Evolutionary conservation across 2,888 invertebrate species (phyloP), one percentile per base, ranked within the genome.

Genomic region (Pterostichus madidus): DNA sequence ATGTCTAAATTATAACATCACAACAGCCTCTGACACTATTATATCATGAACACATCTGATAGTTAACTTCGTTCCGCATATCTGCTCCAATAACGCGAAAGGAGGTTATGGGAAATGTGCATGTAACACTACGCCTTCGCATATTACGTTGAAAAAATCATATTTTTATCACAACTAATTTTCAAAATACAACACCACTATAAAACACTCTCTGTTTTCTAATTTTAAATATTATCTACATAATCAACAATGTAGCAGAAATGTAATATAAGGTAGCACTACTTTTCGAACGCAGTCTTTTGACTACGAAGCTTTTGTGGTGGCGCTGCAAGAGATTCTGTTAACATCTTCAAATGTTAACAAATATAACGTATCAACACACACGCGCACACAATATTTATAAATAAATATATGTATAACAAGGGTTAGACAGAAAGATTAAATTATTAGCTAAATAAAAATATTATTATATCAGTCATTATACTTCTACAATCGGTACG

Each of bases 61-160:
- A 93, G 92, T 93, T 93, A 92, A 93, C 93, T 93, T 93, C 92
- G 93, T 93, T 93, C 93, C 91, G 93, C 92, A 92, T 93, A 93
- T 93, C 93, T 93, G 93, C 93, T 93, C 92, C 93, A 93, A 93
- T 93, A 93, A 93, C 93, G 93, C 93, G 93, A 94, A 91, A 93
- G 93, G 93, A 94, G 94, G 94, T 94, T 94, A 94, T 93, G 93
- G 91, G 93, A 93, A 93, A 93, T 93, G 93, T 93, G 93, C 92
- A 92, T 92, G 92, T 92, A 92, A 93, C 92, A 92, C 93, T 93
- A 93, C 93, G 93, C 91, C 90, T 15, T 6, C 6, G 13, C 44
- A 39, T 17, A 17, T 44, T 10, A 44, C 15, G 13, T 17, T 44
- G 17, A 44, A 71, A 71, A 44, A 44, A 15, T 39, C n/a, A 11